These are phyloP conservation scores for Melanotaenia boesemani DNA, from an alignment of 2,797 vertebrate genomes.

Conservation along the genomic window DNA sequence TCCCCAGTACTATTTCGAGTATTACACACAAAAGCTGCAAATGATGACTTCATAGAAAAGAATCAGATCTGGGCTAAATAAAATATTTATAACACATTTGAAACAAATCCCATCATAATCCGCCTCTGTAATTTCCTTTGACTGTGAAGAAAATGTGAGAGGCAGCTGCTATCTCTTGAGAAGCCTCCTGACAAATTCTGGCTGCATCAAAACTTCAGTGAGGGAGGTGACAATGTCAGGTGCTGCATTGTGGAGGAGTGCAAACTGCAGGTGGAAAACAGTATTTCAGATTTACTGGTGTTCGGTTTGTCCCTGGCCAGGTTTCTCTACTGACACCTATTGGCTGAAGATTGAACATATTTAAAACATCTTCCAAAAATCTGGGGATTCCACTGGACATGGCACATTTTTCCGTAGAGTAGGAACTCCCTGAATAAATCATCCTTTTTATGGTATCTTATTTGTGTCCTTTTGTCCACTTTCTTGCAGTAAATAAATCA, in stretches of 20 bases:
- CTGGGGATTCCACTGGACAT: slow-evolving; percentile 30
- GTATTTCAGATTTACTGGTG: slow-evolving; percentile 35
- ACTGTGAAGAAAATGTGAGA: slow-evolving; percentile 58
- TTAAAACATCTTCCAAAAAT: slow-evolving; percentile 42
- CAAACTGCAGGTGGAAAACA: slow-evolving; percentile 59
- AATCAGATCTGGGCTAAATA: slow-evolving; percentile 39
- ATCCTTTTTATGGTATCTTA: neutral
- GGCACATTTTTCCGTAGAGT: slow-evolving; percentile 30
- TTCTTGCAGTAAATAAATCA: slow-evolving; percentile 12
- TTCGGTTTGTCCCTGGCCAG: slow-evolving; percentile 32
- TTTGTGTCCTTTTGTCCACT: neutral
- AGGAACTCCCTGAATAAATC: slow-evolving; percentile 25
- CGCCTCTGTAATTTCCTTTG: slow-evolving; percentile 67
- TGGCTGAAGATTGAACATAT: slow-evolving; percentile 57
- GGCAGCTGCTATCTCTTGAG: slow-evolving; percentile 63
- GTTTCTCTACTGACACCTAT: slow-evolving; percentile 78
- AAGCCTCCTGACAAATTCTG: slow-evolving; percentile 69
- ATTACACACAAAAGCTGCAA: slow-evolving; percentile 27
- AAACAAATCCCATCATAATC: slow-evolving; percentile 68
- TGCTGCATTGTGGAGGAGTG: slow-evolving; percentile 66
- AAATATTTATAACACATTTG: slow-evolving; percentile 75
- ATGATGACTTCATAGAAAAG: slow-evolving; percentile 47
- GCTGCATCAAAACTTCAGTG: slow-evolving; percentile 70
- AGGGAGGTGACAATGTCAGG: slow-evolving; percentile 72
- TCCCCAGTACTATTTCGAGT: slow-evolving; percentile 29